Conservation (phyloP, 1,140 invertebrate genomes). For the Drosophila pruinosa region DNA sequence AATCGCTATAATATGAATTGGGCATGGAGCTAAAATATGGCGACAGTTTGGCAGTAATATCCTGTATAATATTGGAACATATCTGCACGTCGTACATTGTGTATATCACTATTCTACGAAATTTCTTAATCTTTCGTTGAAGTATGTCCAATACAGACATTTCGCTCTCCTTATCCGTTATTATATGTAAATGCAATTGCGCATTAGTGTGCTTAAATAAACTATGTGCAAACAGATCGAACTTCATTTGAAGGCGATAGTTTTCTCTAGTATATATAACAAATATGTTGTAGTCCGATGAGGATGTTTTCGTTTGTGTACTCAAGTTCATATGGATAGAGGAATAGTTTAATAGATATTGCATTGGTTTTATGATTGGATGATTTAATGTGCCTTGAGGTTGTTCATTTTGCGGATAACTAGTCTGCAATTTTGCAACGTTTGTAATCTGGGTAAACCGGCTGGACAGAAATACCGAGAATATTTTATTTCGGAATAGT, state of each 20-base stretch:
- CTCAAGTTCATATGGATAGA: slow-evolving; percentile 47
- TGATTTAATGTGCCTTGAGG: slow-evolving; percentile 20
- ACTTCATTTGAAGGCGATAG: slow-evolving; percentile 85
- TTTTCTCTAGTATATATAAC: slow-evolving; percentile 83
- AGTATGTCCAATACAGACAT: slow-evolving; percentile 85
- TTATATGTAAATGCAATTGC: slow-evolving; percentile 87
- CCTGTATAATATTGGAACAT: slow-evolving; percentile 85
- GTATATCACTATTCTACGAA: slow-evolving; percentile 83
- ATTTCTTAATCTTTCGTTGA: slow-evolving; percentile 82
- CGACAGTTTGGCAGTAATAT: slow-evolving; percentile 88
- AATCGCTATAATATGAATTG: slow-evolving; percentile 92
- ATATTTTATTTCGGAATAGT: slow-evolving; percentile 65
- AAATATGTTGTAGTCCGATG: slow-evolving; percentile 75
- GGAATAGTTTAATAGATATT: slow-evolving; percentile 65
- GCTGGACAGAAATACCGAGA: slow-evolving; percentile 60
- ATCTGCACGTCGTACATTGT: slow-evolving; percentile 86
- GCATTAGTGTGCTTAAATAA: slow-evolving; percentile 84
- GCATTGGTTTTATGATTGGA: slow-evolving; percentile 49
- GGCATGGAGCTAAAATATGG: slow-evolving; percentile 90
- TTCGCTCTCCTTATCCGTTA: slow-evolving; percentile 87
- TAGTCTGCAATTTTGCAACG: slow-evolving; percentile 40
- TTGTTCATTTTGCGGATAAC: slow-evolving; percentile 31
- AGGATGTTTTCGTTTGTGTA: slow-evolving; percentile 22
- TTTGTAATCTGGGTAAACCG: slow-evolving; percentile 44
- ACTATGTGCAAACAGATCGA: slow-evolving; percentile 85